Evolutionary conservation across 2,113 vertebrate species (phyloP).

Genomic region (Myotis davidii): DNA sequence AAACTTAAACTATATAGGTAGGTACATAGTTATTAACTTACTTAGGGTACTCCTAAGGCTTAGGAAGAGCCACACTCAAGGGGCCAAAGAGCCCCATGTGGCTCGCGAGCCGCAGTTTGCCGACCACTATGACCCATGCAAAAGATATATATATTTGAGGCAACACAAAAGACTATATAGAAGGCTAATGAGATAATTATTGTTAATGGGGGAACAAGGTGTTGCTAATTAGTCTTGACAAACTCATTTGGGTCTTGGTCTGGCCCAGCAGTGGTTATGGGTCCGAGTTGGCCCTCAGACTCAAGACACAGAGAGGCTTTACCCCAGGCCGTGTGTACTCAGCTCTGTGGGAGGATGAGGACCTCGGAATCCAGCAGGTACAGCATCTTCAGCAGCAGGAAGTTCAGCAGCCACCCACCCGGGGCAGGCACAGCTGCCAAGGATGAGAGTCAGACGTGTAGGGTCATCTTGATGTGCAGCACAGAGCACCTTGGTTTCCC

Average conservation of each 20-base stretch:
- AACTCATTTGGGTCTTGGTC: background rate
- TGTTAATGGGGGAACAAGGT: background rate
- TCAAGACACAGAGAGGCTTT: background rate
- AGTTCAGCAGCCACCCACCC: background rate
- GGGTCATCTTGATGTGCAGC: background rate
- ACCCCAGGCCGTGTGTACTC: background rate
- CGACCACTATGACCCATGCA: too few species aligned
- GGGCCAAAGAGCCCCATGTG: too few species aligned
- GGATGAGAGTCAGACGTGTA: background rate
- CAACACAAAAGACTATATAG: background rate
- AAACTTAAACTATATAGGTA: too few species aligned
- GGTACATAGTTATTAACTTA: too few species aligned
- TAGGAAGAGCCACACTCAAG: too few species aligned
- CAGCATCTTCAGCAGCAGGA: background rate
- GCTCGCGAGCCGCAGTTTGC: too few species aligned
- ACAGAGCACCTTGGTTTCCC: background rate
- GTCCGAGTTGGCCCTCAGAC: background rate
- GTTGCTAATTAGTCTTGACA: background rate
- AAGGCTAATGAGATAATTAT: background rate
- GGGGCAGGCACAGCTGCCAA: background rate
- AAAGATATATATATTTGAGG: background rate
- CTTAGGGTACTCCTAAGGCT: too few species aligned
- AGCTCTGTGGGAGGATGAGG: background rate
- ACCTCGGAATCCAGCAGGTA: accelerated
- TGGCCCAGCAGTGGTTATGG: background rate